Evolutionary conservation across 2,113 vertebrate species (phyloP), one percentile per base, ranked within the genome.

Genomic region (Panthera uncia): DNA sequence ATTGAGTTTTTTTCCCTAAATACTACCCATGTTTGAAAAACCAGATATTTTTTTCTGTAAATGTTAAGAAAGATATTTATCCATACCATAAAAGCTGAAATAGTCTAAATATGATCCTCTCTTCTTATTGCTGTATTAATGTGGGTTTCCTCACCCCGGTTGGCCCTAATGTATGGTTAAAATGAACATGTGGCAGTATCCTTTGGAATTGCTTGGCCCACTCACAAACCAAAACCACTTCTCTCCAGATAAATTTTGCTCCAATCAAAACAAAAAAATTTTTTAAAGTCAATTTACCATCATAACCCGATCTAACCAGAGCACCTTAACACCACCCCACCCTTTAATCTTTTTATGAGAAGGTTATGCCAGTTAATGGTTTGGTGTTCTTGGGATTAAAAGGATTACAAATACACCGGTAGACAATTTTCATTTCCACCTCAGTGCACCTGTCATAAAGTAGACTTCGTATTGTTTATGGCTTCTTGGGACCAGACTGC

Each of bases 281-380:
- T 99, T 98, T 99, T 98, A 5, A 90, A 74, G 48, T 98, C 99
- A 96, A 92, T 99, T 98, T 98, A 98, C 98, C 99, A 98, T 99
- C 91, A 93, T 98, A 97, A 98, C 69, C 97, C 87, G 81, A 98
- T 98, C 97, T 97, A 92, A 98, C 96, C 98, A 95, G 96, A 97
- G 84, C 96, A 94, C 97, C 91, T 83, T 93, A 91, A 98, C 98
- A 98, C 99, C 98, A 98, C 78, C 23, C 93, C 94, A 98, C 89
- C 95, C 91, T 98, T 98, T 98, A 91, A 87, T 99, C 98, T 99
- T 98, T 98, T 99, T 99, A 99, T 98, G 98, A 97, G 97, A 36
- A 95, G 90, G 78, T 98, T 99, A 98, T 98, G 98, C 98, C 98
- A 97, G 57, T 92, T 92, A 94, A 87, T 25, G 63, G 79, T 97